Evolutionary conservation across 1,140 invertebrate species (phyloP).

Genomic region (Gryllus bimaculatus): DNA sequence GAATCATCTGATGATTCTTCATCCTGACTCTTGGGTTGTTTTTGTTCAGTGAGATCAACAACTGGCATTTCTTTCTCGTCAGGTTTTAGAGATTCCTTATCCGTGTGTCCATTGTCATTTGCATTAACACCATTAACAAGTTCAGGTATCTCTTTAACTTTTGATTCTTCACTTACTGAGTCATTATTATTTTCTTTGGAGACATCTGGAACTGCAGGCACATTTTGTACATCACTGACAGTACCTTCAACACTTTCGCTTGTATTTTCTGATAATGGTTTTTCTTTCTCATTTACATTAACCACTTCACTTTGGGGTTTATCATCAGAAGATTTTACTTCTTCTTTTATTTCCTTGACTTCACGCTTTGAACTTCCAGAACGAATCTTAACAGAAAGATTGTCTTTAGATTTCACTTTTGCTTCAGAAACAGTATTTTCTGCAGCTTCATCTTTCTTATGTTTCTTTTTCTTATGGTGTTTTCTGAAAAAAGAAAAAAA

Average conservation of each 20-base stretch:
- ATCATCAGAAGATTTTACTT: background rate
- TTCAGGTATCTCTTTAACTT: background rate
- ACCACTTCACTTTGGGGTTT: background rate
- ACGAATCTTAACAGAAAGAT: conserved; percentile 23
- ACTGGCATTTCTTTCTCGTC: background rate
- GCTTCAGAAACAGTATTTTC: background rate
- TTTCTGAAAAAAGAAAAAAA: conserved; percentile 30
- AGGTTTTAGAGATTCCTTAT: background rate
- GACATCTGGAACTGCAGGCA: background rate
- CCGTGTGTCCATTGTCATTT: background rate
- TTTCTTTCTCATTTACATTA: conserved; percentile 1
- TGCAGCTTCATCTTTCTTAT: conserved; percentile 19
- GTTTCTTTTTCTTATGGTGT: conserved; percentile 30
- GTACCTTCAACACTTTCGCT: background rate
- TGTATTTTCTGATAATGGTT: conserved; percentile 27
- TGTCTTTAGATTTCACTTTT: conserved; percentile 24
- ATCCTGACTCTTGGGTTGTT: background rate
- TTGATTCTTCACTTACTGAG: background rate
- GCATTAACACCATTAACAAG: background rate
- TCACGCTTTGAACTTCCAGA: conserved; percentile 34
- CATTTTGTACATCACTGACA: background rate
- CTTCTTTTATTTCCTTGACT: conserved; percentile 25
- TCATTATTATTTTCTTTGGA: background rate
- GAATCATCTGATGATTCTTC: conserved; percentile 20
- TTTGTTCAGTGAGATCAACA: background rate